phyloP scores from a whole-genome alignment of 2,888 invertebrate genomes.

The Aleiodes leptofemur region DNA sequence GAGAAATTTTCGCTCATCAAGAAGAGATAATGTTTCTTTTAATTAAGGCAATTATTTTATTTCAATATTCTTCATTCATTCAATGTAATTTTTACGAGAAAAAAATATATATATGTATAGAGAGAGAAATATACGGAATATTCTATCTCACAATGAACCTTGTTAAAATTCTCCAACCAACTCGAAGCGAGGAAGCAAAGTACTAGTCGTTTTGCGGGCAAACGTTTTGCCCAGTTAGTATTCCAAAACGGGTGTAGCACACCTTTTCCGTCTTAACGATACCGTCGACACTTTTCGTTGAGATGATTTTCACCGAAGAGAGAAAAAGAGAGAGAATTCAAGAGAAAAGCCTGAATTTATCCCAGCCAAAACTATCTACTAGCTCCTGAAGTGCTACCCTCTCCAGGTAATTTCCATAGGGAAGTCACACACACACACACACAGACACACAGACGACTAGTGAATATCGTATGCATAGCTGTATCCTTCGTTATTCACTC shows the following conservation, averaged over 20 bases:
- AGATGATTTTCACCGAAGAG: constrained; percentile 25
- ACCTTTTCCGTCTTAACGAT: constrained; percentile 6
- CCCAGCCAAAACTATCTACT: not conserved
- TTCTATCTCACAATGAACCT: constrained; percentile 10
- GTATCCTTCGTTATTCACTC: constrained; percentile 25
- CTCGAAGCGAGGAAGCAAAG: constrained; percentile 7
- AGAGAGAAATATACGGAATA: not conserved
- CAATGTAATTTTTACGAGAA: too few relatives aligned
- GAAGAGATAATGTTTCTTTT: too few relatives aligned
- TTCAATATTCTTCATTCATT: too few relatives aligned
- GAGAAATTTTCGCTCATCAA: too few relatives aligned
- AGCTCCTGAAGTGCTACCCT: not conserved
- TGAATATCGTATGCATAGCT: constrained; percentile 27
- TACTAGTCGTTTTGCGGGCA: constrained; percentile 25
- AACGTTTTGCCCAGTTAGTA: constrained; percentile 16
- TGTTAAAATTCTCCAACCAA: constrained; percentile 35
- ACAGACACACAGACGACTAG: too few relatives aligned
- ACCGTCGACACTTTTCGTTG: constrained; percentile 25
- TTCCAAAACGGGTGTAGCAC: constrained; percentile 8
- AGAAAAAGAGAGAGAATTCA: too few relatives aligned
- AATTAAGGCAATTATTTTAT: too few relatives aligned
- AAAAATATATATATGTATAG: too few relatives aligned
- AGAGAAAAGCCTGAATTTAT: not conserved
- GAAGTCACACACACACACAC: not conserved
- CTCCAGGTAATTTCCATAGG: not conserved